Conservation (phyloP, 92 coral and sea anemone genomes). For the Muricea muricata region DNA sequence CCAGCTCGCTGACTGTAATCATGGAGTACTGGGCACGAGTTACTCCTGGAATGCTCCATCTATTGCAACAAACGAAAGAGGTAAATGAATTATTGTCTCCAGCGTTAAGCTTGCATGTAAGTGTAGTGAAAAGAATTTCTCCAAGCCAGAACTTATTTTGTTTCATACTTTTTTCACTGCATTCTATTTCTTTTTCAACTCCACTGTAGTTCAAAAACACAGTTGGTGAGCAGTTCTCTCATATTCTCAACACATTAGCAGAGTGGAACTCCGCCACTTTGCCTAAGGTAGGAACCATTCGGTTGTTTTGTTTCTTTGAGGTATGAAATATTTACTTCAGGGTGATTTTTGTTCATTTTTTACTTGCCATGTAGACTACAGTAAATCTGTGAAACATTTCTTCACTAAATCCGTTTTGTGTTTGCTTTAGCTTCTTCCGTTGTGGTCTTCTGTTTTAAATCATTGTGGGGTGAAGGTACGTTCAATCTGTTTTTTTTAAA, state of each 20-base stretch:
- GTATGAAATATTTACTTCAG: too few relatives aligned
- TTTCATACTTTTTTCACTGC: too few relatives aligned
- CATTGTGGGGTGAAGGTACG: conserved; percentile 30
- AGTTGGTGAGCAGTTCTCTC: conserved; percentile 87
- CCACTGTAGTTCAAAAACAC: conserved; percentile 71
- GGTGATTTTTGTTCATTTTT: too few relatives aligned
- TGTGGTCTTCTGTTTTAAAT: conserved; percentile 37
- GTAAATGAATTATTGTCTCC: conserved; percentile 67
- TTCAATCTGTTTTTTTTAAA: not conserved
- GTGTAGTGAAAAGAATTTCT: too few relatives aligned
- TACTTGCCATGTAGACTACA: too few relatives aligned
- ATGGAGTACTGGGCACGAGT: conserved; percentile 99
- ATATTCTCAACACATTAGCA: conserved; percentile 86
- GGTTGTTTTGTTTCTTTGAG: not conserved
- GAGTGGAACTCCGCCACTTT: conserved; percentile 96
- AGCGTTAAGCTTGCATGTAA: too few relatives aligned
- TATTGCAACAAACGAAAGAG: conserved; percentile 90
- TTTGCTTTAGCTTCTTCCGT: conserved; percentile 31
- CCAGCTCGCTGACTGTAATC: conserved; percentile 78
- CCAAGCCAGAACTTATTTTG: too few relatives aligned
- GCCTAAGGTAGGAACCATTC: conserved; percentile 70
- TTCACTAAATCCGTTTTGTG: not conserved
- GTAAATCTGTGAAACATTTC: not conserved
- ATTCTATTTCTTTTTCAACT: conserved; percentile 1
- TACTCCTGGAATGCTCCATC: conserved; percentile 91